These are phyloP conservation scores for Meandrina meandrites DNA, from an alignment of 92 coral and sea anemone genomes.

Conservation along the genomic window DNA sequence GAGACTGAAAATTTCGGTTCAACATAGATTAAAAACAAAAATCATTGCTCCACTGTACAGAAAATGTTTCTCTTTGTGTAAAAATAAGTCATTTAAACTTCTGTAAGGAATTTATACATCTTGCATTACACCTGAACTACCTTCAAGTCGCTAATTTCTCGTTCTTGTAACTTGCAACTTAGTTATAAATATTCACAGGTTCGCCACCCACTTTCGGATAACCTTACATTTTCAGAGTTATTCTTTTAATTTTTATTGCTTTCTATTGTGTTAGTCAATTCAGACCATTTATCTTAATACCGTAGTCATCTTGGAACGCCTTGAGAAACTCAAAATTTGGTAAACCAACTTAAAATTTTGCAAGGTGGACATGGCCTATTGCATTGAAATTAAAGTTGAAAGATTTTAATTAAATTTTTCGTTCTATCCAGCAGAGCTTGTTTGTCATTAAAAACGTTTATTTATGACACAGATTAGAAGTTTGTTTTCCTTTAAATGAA, in stretches of 20 bases:
- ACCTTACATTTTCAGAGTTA: neutral
- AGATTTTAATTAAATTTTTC: neutral
- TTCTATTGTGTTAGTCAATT: neutral
- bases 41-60: neutral
- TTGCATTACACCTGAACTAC: neutral
- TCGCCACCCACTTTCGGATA: neutral
- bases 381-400: neutral
- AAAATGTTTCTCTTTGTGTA: no score
- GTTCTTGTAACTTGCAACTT: conserved; percentile 2
- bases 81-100: neutral
- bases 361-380: neutral
- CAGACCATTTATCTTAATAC: neutral
- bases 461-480: neutral
- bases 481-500: neutral
- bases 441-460: conserved; percentile 1
- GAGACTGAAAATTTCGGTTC: neutral
- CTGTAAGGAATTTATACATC: neutral
- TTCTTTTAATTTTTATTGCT: neutral
- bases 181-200: neutral
- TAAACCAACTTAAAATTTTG: neutral
- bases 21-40: neutral
- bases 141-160: neutral
- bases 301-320: neutral
- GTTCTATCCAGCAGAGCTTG: conserved; percentile 3
- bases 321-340: neutral